Evolutionary conservation across 2,113 vertebrate genomes (phyloP).

Genomic region (Tringa solitaria): DNA sequence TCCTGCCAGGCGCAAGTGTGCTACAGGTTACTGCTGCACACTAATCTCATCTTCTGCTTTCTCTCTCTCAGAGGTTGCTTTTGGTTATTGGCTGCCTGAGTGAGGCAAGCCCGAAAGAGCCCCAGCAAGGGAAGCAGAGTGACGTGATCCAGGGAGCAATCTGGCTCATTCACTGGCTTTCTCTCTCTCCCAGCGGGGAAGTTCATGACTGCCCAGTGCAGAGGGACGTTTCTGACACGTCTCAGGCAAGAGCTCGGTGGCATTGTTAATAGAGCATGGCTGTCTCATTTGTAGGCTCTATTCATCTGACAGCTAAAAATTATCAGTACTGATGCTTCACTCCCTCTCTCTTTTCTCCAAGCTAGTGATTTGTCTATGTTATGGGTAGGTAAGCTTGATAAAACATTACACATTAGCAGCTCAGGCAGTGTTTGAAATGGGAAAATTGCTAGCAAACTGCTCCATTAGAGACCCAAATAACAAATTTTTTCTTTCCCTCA

Average conservation of each 20-base stretch:
- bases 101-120: not conserved
- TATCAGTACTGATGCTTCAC: constrained; percentile 60
- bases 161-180: not conserved
- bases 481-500: constrained; percentile 68
- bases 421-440: constrained; percentile 74
- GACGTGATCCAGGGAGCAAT: rapidly evolving
- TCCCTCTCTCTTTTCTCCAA: constrained; percentile 43
- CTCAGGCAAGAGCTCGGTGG: constrained; percentile 23
- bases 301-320: constrained; percentile 70
- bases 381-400: constrained; percentile 77
- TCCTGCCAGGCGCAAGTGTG: rapidly evolving
- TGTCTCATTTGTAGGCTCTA: constrained; percentile 66
- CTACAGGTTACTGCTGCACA: not conserved
- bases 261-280: constrained; percentile 61
- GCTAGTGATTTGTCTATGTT: constrained; percentile 78
- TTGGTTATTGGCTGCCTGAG: not conserved
- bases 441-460: constrained; percentile 76
- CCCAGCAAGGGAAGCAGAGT: not conserved
- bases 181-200: not conserved
- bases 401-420: constrained; percentile 75
- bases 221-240: not conserved
- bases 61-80: rapidly evolving
- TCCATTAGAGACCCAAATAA: constrained; percentile 75
- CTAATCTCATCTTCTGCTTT: rapidly evolving
- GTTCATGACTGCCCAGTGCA: not conserved